Evolutionary conservation across 1,140 invertebrate genomes (phyloP).

Genomic region (Aleiodes sp.): DNA sequence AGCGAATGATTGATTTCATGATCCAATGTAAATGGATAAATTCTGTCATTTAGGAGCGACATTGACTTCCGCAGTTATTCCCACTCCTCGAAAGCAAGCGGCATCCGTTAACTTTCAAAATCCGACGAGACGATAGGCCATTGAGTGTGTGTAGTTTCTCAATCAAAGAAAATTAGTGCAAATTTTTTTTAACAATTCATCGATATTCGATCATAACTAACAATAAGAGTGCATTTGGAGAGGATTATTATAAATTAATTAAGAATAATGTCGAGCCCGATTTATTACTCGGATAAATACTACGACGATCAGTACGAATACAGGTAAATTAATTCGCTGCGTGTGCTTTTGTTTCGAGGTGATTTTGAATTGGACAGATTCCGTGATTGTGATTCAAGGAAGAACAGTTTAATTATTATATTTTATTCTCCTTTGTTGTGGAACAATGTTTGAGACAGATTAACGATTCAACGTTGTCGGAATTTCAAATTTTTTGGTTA

Average conservation of each 20-base stretch:
- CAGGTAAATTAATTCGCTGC: conserved; percentile 66
- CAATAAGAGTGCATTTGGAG: conserved; percentile 10
- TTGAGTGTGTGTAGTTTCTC: not conserved
- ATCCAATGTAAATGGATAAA: too few species aligned
- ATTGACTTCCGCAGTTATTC: too few species aligned
- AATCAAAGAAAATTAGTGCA: not conserved
- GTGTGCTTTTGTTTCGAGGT: not conserved
- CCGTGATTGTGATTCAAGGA: too few species aligned
- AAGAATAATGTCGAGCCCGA: conserved; percentile 55
- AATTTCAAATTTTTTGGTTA: not conserved
- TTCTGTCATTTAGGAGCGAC: too few species aligned
- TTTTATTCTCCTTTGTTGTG: too few species aligned
- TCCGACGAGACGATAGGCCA: conserved; percentile 21
- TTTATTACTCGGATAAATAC: conserved; percentile 94
- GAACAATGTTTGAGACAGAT: too few species aligned
- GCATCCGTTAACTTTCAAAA: conserved; percentile 45
- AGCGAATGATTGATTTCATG: too few species aligned
- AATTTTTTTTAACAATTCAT: not conserved
- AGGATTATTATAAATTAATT: not conserved
- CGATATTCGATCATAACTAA: conserved; percentile 1
- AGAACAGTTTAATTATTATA: too few species aligned
- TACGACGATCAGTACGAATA: conserved; percentile 88
- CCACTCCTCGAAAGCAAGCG: too few species aligned
- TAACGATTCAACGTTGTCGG: not conserved
- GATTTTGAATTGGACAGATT: not conserved